Evolutionary conservation across 2,113 vertebrate genomes (phyloP).

Genomic region (Centropus bengalensis): DNA sequence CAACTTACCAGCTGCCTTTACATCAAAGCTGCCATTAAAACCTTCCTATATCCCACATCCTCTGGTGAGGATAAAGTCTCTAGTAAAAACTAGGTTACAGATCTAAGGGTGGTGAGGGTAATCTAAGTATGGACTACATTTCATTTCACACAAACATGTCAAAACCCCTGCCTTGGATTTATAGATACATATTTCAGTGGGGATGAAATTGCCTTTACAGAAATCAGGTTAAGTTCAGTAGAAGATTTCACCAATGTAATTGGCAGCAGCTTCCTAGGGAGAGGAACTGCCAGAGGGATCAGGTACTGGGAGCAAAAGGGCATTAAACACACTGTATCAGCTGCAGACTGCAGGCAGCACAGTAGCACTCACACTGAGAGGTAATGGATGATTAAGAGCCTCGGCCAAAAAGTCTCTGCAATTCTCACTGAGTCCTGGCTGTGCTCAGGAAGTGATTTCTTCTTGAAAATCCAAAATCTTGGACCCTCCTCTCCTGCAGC

Average conservation of each 20-base stretch:
- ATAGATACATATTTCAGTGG: neutral
- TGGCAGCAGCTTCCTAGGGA: conserved; percentile 30
- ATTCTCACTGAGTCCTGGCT: neutral
- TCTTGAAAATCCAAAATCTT: neutral
- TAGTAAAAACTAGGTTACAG: neutral
- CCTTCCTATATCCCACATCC: neutral
- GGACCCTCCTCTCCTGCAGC: neutral
- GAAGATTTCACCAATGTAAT: conserved; percentile 23
- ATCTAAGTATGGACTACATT: neutral
- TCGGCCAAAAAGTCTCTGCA: conserved; percentile 1
- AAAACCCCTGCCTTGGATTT: conserved; percentile 10
- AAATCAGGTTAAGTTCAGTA: neutral
- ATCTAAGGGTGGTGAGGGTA: neutral
- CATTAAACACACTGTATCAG: conserved; percentile 25
- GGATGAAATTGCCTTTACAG: conserved; percentile 5
- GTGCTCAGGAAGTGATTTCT: conserved; percentile 16
- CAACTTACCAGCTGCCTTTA: neutral
- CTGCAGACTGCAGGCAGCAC: conserved; percentile 3
- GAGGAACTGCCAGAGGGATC: neutral
- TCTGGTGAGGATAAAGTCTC: neutral
- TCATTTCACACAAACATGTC: neutral
- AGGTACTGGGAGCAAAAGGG: conserved; percentile 7
- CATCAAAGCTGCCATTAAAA: neutral
- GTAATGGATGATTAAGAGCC: conserved; percentile 19
- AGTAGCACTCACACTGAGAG: conserved; percentile 20